Percentiles rank a stretch among this genome's conserved stretches.
Conservation (phyloP, 2,113 vertebrate genomes). For the cattle (Bos taurus) region ARS-UCD2.0 NC_037357.1:45862501-45863000, state of each 20-base stretch:
- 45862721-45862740: slow-evolving; percentile 33
- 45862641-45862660: slow-evolving; percentile 60
- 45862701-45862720: slow-evolving; percentile 36
- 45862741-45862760: background rate
- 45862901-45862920: slow-evolving; percentile 1
- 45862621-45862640: slow-evolving; percentile 50
- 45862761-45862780: background rate
- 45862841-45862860: background rate
- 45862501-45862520: slow-evolving; percentile 51
- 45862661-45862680: slow-evolving; percentile 69
- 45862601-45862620: slow-evolving; percentile 49
- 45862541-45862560: slow-evolving; percentile 64
- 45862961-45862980: slow-evolving; percentile 33
- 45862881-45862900: slow-evolving; percentile 36
- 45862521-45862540: slow-evolving; percentile 69
- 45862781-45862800: background rate
- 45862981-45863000: slow-evolving; percentile 21
- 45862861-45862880: background rate
- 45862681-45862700: slow-evolving; percentile 61
- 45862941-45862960: slow-evolving; percentile 5
- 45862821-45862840: background rate
- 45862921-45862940: background rate
- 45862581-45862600: slow-evolving; percentile 33
- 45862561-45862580: slow-evolving; percentile 59
- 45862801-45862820: slow-evolving; percentile 3